Conservation (phyloP, 1,140 invertebrate genomes). For the Cryptotermes secundus region DNA sequence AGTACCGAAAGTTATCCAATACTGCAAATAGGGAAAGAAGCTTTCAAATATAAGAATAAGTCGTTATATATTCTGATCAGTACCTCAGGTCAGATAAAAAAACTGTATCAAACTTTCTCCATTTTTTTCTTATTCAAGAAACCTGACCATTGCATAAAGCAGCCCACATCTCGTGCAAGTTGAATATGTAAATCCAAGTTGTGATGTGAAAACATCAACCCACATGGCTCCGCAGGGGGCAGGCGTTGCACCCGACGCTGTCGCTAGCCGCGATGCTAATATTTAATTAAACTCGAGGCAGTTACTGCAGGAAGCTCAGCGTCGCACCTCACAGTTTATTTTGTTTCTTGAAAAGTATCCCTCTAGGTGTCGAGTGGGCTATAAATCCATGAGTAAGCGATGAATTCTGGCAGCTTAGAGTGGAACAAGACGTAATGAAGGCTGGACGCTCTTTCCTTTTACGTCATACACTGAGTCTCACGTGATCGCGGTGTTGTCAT, state of each 20-base stretch:
- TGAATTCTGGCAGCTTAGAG: too few species aligned
- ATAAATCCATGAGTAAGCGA: too few species aligned
- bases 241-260: not conserved
- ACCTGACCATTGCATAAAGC: not conserved
- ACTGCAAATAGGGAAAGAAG: not conserved
- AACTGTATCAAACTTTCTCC: not conserved
- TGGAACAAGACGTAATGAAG: too few species aligned
- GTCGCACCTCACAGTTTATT: too few species aligned
- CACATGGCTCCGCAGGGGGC: not conserved
- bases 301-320: not conserved
- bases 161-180: not conserved
- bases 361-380: too few species aligned
- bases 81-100: not conserved
- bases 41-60: not conserved
- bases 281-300: not conserved
- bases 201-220: not conserved
- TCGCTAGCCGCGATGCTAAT: not conserved
- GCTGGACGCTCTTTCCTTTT: too few species aligned
- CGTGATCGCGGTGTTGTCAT: too few species aligned
- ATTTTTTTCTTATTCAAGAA: not conserved
- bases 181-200: constrained; percentile 10
- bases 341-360: too few species aligned
- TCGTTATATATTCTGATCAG: not conserved
- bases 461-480: too few species aligned
- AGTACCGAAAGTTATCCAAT: not conserved